A percentile compares a stretch with the other conserved stretches of the same genome.
Conservation (phyloP, 2,113 vertebrate species). For the Clarias batrachus region DNA sequence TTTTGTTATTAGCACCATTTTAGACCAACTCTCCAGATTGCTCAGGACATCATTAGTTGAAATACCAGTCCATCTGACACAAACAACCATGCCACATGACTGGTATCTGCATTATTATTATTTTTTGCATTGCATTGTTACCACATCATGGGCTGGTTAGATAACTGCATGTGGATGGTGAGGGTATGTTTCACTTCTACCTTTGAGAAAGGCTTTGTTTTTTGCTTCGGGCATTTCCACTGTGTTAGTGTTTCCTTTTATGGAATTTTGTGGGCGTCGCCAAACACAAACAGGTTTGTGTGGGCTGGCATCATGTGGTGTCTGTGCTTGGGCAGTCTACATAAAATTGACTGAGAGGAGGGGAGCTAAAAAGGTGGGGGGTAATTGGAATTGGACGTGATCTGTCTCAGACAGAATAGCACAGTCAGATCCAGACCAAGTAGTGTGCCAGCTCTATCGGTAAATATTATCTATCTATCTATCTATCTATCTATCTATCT, state of each 20-base stretch:
- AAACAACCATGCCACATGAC: neutral
- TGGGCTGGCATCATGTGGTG: neutral
- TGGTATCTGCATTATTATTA: neutral
- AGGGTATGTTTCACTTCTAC: neutral
- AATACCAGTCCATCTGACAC: neutral
- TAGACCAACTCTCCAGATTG: too few species aligned
- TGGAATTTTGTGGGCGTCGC: neutral
- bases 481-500: too few species aligned
- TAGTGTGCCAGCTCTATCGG: neutral
- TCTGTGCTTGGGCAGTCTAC: conserved; percentile 15
- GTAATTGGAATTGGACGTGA: neutral
- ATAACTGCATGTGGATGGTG: neutral
- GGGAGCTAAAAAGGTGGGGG: neutral
- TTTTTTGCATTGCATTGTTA: neutral
- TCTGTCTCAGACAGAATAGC: neutral
- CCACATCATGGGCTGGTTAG: neutral
- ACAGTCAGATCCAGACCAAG: neutral
- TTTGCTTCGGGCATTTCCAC: neutral
- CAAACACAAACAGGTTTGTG: neutral
- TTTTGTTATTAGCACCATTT: neutral
- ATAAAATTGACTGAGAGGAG: conserved; percentile 7
- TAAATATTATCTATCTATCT: neutral
- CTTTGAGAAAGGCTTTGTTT: neutral
- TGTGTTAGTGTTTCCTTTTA: neutral
- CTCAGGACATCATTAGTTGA: too few species aligned